phyloP scores from a whole-genome alignment of 2,888 invertebrate genomes.

The Drosophila anomelani region DNA sequence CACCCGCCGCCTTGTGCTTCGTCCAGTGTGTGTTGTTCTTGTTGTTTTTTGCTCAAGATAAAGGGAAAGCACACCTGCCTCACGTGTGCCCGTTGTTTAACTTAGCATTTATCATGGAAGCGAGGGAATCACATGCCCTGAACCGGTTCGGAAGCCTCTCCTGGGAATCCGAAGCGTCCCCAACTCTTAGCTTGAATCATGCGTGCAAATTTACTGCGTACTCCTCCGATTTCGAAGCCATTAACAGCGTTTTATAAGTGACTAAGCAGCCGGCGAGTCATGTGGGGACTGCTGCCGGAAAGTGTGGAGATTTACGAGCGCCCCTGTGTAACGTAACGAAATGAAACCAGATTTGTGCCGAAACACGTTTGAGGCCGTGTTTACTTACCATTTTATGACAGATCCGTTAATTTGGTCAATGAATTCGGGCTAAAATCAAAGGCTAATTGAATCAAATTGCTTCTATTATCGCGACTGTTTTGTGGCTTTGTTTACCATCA shows the following conservation, averaged over 20 bases:
- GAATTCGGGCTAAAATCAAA: constrained; percentile 46
- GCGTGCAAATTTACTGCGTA: constrained; percentile 49
- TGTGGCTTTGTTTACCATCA: constrained; percentile 53
- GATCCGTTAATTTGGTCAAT: constrained; percentile 65
- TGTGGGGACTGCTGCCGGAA: constrained; percentile 58
- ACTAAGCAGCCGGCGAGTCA: constrained; percentile 53
- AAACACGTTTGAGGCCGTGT: constrained; percentile 59
- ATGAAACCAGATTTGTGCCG: constrained; percentile 41
- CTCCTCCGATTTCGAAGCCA: constrained; percentile 50
- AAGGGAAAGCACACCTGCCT: constrained; percentile 12
- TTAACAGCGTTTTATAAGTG: constrained; percentile 57
- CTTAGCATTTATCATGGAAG: constrained; percentile 36
- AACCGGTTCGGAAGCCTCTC: constrained; percentile 56
- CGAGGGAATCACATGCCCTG: constrained; percentile 53
- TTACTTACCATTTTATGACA: constrained; percentile 47
- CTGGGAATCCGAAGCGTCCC: constrained; percentile 3
- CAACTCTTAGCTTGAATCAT: constrained; percentile 56
- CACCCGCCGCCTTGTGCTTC: constrained; percentile 23
- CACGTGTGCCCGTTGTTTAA: constrained; percentile 37
- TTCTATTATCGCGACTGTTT: constrained; percentile 32
- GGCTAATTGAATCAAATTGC: constrained; percentile 49
- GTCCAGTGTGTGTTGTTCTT: constrained; percentile 18
- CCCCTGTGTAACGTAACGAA: constrained; percentile 34
- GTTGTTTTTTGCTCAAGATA: not conserved
- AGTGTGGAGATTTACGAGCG: constrained; percentile 57